Percentiles rank a stretch among this genome's conserved stretches.
These are phyloP conservation scores for Steinernema khuongi DNA, from an alignment of 1,140 invertebrate species.

Conservation along the genomic window DNA sequence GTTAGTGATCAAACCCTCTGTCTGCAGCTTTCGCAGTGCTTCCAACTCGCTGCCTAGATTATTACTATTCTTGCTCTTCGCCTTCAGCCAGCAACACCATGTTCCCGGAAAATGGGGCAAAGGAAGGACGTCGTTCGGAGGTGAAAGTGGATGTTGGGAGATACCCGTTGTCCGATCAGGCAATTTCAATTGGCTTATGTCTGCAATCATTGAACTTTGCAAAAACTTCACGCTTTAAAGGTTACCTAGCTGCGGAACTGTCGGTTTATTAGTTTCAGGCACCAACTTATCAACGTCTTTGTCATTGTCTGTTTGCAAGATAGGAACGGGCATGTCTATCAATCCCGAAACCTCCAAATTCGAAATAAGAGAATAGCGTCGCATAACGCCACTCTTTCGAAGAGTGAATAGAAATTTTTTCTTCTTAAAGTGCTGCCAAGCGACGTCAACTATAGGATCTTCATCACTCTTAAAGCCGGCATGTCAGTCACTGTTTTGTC, in stretches of 20 bases:
- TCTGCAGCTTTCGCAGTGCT: not conserved
- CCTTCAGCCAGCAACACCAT: conserved; percentile 2
- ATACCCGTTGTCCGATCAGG: not conserved
- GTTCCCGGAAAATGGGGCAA: not conserved
- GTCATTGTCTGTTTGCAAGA: not conserved
- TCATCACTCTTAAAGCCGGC: not conserved
- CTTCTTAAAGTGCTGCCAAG: not conserved
- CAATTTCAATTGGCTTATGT: not conserved
- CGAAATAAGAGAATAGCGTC: not conserved
- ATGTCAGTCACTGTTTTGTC: not conserved
- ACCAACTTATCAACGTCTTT: not conserved
- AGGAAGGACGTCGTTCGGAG: not conserved
- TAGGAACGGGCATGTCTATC: not conserved
- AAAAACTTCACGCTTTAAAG: not conserved
- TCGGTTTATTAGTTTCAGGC: not conserved
- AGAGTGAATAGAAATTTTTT: not conserved
- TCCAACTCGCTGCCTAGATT: not conserved
- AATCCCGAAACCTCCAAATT: not conserved
- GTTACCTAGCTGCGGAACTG: not conserved
- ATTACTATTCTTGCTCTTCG: not conserved
- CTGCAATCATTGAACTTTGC: not conserved
- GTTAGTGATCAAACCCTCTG: not conserved
- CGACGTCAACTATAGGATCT: not conserved
- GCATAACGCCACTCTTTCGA: not conserved
- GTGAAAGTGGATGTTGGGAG: not conserved